Percentiles rank a stretch among this genome's conserved stretches.
These are phyloP conservation scores for Thermophis baileyi DNA, from an alignment of 2,113 vertebrate genomes.

Conservation along the genomic window DNA sequence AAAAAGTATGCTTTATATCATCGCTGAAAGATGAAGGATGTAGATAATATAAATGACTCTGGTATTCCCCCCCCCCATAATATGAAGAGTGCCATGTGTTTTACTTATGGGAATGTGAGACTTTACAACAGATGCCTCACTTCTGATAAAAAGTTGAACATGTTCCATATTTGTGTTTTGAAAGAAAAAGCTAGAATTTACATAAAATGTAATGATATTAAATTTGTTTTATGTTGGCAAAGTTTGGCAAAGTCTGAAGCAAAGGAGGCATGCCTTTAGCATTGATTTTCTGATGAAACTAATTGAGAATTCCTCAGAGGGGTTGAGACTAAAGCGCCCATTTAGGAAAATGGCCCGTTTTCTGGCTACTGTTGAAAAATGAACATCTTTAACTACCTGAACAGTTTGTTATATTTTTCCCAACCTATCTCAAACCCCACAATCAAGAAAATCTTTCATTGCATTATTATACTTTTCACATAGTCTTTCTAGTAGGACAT, in stretches of 20 bases:
- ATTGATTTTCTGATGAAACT: constrained; percentile 31
- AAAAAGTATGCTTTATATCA: constrained; percentile 6
- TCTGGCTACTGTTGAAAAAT: neutral
- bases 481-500: neutral
- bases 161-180: constrained; percentile 12
- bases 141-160: constrained; percentile 19
- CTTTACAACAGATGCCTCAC: constrained; percentile 15
- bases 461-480: neutral
- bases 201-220: constrained; percentile 18
- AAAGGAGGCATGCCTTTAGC: constrained; percentile 37
- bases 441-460: neutral
- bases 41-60: neutral
- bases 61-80: accelerated
- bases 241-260: neutral
- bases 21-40: neutral
- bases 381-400: neutral
- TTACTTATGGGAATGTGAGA: constrained; percentile 4
- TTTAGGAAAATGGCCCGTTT: neutral
- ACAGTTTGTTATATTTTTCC: neutral
- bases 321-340: neutral
- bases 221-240: constrained; percentile 25
- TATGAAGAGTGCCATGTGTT: constrained; percentile 23
- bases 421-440: neutral
- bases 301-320: neutral
- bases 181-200: constrained; percentile 18